phyloP scores from a whole-genome alignment of 2,797 vertebrate genomes.

The Protonibea diacanthus region DNA sequence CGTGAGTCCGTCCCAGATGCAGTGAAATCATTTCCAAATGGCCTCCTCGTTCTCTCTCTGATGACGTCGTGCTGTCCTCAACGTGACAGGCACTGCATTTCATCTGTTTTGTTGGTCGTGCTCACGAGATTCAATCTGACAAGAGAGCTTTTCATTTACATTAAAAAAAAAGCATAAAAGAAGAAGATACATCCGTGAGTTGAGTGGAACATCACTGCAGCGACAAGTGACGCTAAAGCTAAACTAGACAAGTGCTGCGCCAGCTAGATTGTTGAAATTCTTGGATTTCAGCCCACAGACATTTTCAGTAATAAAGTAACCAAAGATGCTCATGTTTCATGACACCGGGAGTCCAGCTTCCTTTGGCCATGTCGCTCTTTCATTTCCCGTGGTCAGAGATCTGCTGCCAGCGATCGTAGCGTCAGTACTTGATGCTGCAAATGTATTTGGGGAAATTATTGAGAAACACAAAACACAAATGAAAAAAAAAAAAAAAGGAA shows the following conservation, averaged over 20 bases:
- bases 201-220: slow-evolving; percentile 1
- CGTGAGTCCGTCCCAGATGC: slow-evolving; percentile 84
- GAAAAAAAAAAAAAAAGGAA: neutral
- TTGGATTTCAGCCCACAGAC: neutral
- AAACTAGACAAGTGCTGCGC: neutral
- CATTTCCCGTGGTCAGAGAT: slow-evolving; percentile 10
- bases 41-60: neutral
- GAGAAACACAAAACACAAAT: neutral
- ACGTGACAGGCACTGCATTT: slow-evolving; percentile 27
- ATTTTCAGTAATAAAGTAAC: neutral
- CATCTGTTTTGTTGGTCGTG: slow-evolving; percentile 22
- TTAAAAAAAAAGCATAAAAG: neutral
- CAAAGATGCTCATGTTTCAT: neutral
- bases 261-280: slow-evolving; percentile 1
- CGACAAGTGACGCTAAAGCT: neutral
- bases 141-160: slow-evolving; percentile 29
- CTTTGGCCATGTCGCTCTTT: neutral
- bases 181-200: neutral
- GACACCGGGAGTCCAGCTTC: neutral
- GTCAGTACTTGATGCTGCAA: neutral
- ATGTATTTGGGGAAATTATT: neutral
- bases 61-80: slow-evolving; percentile 7
- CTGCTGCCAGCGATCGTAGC: neutral
- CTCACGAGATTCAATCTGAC: slow-evolving; percentile 34
- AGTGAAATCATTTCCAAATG: slow-evolving; percentile 32